Conservation (phyloP, 2,797 vertebrate genomes). For the Vipera ursinii region DNA sequence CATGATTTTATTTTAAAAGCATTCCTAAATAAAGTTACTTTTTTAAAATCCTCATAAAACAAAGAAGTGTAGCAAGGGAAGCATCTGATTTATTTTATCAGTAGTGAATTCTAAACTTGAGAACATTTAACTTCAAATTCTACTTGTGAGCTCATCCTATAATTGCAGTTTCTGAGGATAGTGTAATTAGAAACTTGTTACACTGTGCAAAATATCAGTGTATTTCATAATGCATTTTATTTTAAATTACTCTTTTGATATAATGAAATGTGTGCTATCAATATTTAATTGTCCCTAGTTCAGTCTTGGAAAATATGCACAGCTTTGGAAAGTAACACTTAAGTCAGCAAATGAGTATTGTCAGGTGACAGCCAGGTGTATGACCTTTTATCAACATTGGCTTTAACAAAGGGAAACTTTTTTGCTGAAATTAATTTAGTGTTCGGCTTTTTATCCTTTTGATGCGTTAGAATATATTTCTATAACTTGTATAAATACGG, state of each 20-base stretch:
- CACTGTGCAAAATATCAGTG: background rate
- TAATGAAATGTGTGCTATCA: background rate
- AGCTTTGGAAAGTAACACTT: background rate
- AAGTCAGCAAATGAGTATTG: background rate
- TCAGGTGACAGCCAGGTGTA: background rate
- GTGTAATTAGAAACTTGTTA: background rate
- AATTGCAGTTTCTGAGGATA: background rate
- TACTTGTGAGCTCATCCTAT: conserved; percentile 11
- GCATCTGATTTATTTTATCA: background rate
- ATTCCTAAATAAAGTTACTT: rapidly evolving
- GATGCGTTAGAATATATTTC: background rate
- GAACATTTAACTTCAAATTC: conserved; percentile 46
- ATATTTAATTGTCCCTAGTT: background rate
- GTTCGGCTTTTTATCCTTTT: background rate
- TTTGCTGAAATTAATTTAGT: background rate
- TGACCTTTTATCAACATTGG: background rate
- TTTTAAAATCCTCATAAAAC: conserved; percentile 39
- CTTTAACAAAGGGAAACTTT: rapidly evolving
- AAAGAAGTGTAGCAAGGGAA: conserved; percentile 27
- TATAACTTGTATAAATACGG: background rate
- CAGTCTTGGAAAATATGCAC: background rate
- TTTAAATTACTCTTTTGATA: rapidly evolving
- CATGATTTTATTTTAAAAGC: conserved; percentile 43
- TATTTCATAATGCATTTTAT: background rate
- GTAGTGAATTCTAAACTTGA: conserved; percentile 32